phyloP scores from a whole-genome alignment of 1,140 invertebrate genomes.

The Matsumurasca onukii region DNA sequence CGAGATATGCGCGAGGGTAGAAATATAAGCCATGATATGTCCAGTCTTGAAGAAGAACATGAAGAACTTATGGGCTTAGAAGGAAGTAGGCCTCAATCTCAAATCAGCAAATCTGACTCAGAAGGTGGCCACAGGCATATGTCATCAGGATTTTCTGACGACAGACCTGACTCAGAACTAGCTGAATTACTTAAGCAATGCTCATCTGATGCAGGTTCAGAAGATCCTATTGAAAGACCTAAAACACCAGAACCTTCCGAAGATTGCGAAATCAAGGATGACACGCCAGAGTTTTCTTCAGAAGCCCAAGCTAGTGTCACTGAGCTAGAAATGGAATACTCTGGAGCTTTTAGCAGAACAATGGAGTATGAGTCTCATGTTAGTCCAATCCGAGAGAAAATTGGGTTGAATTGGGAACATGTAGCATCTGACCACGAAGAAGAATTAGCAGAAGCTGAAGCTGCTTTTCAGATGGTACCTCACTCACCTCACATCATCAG shows the following conservation, averaged over 20 bases:
- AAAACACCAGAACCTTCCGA: conserved; percentile 53
- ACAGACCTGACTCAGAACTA: conserved; percentile 50
- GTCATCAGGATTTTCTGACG: conserved; percentile 48
- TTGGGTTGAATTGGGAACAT: conserved; percentile 30
- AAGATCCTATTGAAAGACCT: conserved; percentile 54
- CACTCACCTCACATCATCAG: conserved; percentile 49
- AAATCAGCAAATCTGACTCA: conserved; percentile 49
- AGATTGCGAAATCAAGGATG: conserved; percentile 47
- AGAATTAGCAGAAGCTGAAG: conserved; percentile 55
- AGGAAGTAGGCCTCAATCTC: conserved; percentile 46
- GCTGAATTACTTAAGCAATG: conserved; percentile 47
- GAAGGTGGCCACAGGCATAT: conserved; percentile 44
- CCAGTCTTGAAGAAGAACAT: conserved; percentile 38
- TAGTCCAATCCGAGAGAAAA: conserved; percentile 42
- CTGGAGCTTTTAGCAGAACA: conserved; percentile 40
- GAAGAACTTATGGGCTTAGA: conserved; percentile 40
- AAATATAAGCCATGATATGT: conserved; percentile 41
- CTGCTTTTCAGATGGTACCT: conserved; percentile 51
- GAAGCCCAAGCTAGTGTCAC: conserved; percentile 44
- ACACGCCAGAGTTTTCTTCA: conserved; percentile 45
- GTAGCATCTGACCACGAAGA: conserved; percentile 42
- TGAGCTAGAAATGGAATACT: conserved; percentile 44
- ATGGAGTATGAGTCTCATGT: conserved; percentile 43
- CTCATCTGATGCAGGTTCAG: conserved; percentile 45
- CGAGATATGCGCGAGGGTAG: conserved; percentile 45